Evolutionary conservation across 2,888 invertebrate genomes (phyloP).

Genomic region (Crepidodera aurea): DNA sequence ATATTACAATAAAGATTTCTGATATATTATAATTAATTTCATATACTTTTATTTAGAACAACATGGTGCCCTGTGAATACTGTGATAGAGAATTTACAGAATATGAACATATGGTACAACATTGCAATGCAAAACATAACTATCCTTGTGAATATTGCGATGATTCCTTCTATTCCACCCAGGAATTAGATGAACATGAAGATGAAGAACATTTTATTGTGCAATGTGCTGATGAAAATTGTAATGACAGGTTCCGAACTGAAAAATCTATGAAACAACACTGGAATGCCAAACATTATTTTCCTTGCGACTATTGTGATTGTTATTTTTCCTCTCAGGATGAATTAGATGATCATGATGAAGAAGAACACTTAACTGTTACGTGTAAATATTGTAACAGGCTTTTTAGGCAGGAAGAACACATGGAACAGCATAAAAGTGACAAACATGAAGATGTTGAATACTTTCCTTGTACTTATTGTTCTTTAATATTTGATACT

Average conservation of each 20-base stretch:
- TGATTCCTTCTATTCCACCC: not conserved
- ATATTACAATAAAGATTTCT: too few species aligned
- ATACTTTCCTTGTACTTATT: constrained; percentile 5
- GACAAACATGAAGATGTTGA: not conserved
- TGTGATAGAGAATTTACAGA: constrained; percentile 5
- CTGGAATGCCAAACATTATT: constrained; percentile 4
- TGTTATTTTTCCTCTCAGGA: not conserved
- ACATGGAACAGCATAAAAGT: not conserved
- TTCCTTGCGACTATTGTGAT: constrained; percentile 12
- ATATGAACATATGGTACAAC: not conserved
- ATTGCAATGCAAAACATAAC: constrained; percentile 1
- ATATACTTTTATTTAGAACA: not conserved
- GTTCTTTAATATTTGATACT: not conserved
- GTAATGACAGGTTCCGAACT: not conserved
- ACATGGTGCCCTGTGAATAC: not conserved
- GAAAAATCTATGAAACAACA: constrained; percentile 4
- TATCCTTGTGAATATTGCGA: constrained; percentile 11
- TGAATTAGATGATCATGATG: not conserved
- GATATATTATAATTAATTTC: too few species aligned
- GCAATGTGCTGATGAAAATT: not conserved
- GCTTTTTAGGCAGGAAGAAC: not conserved
- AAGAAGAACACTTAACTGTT: constrained; percentile 1
- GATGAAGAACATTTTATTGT: constrained; percentile 4
- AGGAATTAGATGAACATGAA: not conserved
- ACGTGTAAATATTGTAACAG: constrained; percentile 1